A percentile compares a stretch with the other conserved stretches of the same genome.
These are phyloP conservation scores for Leptosomus discolor DNA, from an alignment of 2,113 vertebrate genomes.

Conservation along the genomic window DNA sequence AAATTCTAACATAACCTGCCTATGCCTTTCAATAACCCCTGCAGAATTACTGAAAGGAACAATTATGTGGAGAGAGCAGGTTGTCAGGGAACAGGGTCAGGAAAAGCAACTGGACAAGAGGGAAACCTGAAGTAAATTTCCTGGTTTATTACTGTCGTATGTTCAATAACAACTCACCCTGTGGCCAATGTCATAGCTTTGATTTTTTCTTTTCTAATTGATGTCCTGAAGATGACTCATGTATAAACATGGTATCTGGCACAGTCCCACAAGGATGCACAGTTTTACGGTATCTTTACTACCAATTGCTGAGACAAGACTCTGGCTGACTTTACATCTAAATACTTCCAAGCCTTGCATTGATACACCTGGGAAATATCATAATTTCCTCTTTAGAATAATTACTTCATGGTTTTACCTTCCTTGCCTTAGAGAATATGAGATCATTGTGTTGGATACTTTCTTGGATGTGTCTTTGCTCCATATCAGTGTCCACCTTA, in stretches of 20 bases:
- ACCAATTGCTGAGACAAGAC: not conserved
- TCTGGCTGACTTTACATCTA: not conserved
- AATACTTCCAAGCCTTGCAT: not conserved
- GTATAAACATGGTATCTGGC: not conserved
- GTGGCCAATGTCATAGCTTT: not conserved
- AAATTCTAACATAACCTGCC: not conserved
- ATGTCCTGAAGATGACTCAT: not conserved
- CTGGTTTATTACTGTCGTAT: not conserved
- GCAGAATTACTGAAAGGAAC: not conserved
- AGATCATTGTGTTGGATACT: not conserved
- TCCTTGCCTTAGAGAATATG: not conserved
- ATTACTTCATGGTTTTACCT: not conserved
- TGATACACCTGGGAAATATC: not conserved
- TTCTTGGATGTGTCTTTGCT: not conserved
- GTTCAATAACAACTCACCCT: not conserved
- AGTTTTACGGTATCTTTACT: not conserved
- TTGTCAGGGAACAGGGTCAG: not conserved
- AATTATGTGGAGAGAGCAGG: too few species aligned
- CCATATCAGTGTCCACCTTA: not conserved
- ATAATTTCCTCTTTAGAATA: not conserved
- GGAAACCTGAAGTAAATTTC: not conserved
- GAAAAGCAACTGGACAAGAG: not conserved
- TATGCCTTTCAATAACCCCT: not conserved
- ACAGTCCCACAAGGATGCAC: not conserved
- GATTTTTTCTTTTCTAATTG: not conserved